These are phyloP conservation scores for Harpegnathos saltator DNA, from an alignment of 1,140 invertebrate species.

Conservation along the genomic window DNA sequence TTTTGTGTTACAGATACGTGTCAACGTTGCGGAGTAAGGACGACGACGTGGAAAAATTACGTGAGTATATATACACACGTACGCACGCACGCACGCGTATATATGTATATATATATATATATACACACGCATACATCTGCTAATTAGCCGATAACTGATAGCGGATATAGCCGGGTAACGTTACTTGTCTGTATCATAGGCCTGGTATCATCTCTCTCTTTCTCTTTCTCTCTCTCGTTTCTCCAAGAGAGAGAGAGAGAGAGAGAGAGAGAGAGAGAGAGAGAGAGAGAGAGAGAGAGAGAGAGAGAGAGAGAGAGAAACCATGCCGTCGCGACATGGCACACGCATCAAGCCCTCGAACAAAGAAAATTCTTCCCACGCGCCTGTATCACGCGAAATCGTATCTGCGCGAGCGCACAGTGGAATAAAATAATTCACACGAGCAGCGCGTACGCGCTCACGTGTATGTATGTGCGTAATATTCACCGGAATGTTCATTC, in stretches of 20 bases:
- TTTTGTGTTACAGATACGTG: constrained; percentile 70
- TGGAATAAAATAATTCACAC: not conserved
- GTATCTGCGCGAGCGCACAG: not conserved
- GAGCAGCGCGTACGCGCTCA: not conserved
- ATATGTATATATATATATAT: no score
- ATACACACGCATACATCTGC: not conserved
- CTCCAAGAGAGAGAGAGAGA: constrained; percentile 4
- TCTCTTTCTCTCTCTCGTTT: not conserved
- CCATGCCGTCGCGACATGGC: not conserved
- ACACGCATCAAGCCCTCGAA: constrained; percentile 7
- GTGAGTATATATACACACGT: constrained; percentile 52
- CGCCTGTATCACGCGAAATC: constrained; percentile 31
- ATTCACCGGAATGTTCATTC: constrained; percentile 4
- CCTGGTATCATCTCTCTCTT: constrained; percentile 11
- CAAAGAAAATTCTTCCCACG: constrained; percentile 73
- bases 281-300: constrained; percentile 18
- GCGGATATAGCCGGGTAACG: constrained; percentile 51
- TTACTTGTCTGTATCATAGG: constrained; percentile 25
- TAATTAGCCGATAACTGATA: constrained; percentile 64
- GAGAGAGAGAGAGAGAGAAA: constrained; percentile 7
- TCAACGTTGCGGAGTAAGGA: constrained; percentile 57
- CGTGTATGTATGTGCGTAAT: not conserved
- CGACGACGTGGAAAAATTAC: constrained; percentile 67
- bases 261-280: constrained; percentile 7
- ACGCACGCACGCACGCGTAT: no score